A percentile compares a stretch with the other conserved stretches of the same genome.
phyloP scores from a whole-genome alignment of 2,113 vertebrate species.

The Blennius ocellaris region DNA sequence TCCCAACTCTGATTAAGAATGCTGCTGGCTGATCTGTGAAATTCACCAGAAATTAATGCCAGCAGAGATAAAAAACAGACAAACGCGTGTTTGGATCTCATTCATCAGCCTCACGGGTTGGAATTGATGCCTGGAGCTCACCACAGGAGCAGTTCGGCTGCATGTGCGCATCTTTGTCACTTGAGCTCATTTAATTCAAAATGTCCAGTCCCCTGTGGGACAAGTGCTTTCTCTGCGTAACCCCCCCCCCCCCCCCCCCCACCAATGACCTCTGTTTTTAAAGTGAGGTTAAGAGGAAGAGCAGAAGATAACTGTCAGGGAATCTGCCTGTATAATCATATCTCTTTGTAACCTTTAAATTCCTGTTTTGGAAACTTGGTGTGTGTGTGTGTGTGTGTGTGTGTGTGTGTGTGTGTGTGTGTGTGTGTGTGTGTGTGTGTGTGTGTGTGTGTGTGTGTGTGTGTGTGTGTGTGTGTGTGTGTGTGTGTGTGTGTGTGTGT shows the following conservation, averaged over 20 bases:
- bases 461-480: slow-evolving; percentile 19
- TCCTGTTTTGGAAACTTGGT: slow-evolving; percentile 64
- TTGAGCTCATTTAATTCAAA: too few relatives aligned
- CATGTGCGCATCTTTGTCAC: slow-evolving; percentile 1
- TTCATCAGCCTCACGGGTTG: background rate
- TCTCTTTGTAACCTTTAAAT: slow-evolving; percentile 50
- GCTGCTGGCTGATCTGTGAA: slow-evolving; percentile 4
- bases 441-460: slow-evolving; percentile 6
- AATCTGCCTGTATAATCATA: slow-evolving; percentile 20
- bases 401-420: slow-evolving; percentile 14
- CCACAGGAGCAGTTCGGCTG: background rate
- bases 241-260: too few relatives aligned
- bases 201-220: too few relatives aligned
- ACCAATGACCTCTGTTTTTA: too few relatives aligned
- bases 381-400: slow-evolving; percentile 11
- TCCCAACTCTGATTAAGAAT: slow-evolving; percentile 26
- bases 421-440: slow-evolving; percentile 10
- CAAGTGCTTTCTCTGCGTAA: too few relatives aligned
- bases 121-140: background rate
- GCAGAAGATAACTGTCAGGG: slow-evolving; percentile 33
- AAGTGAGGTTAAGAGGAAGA: slow-evolving; percentile 17
- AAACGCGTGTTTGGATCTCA: background rate
- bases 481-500: slow-evolving; percentile 17
- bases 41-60: background rate
- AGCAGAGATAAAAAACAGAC: too few relatives aligned